These are phyloP conservation scores for Haemorhous mexicanus DNA, from an alignment of 2,113 vertebrate species.

Conservation along the genomic window DNA sequence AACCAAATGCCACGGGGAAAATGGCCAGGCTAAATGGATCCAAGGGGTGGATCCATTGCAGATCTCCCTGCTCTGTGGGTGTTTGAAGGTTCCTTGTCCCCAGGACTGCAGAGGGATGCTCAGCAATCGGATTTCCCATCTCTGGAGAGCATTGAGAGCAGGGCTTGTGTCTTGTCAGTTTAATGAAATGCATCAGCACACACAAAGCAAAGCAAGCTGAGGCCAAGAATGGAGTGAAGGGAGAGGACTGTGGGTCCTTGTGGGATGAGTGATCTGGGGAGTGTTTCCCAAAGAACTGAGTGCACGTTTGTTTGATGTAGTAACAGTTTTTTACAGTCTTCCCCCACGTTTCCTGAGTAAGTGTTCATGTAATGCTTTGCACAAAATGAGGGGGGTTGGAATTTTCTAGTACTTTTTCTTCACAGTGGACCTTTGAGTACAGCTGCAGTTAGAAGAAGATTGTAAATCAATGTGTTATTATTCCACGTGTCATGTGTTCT, in stretches of 20 bases:
- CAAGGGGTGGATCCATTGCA: not conserved
- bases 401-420: not conserved
- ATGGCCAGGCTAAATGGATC: too few relatives aligned
- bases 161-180: not conserved
- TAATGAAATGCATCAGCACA: not conserved
- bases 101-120: not conserved
- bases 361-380: not conserved
- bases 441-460: not conserved
- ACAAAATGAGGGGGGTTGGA: not conserved
- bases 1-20: not conserved
- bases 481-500: not conserved
- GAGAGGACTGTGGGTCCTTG: fast-evolving
- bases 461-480: not conserved
- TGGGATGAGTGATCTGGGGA: not conserved
- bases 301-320: not conserved
- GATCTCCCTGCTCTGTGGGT: not conserved
- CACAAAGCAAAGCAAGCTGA: not conserved
- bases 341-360: not conserved
- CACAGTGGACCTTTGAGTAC: not conserved
- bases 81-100: not conserved
- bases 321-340: not conserved
- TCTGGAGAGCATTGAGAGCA: not conserved
- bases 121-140: not conserved
- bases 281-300: not conserved
- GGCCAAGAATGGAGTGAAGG: not conserved